Evolutionary conservation across 1,140 invertebrate species (phyloP).

Genomic region (Drosophila baimaii): DNA sequence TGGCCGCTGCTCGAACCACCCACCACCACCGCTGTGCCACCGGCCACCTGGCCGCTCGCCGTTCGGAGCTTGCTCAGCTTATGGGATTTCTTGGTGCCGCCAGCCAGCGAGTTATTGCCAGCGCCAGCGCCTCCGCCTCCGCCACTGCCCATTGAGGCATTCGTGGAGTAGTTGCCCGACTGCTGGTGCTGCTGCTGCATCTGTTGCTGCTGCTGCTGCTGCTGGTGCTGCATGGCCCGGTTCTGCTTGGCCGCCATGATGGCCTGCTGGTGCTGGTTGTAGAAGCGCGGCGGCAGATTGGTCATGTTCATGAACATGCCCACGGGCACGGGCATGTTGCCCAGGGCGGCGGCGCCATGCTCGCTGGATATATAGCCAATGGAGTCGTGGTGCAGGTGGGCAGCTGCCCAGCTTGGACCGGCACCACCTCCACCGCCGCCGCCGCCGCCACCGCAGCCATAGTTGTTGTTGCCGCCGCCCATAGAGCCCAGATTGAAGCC

Average conservation of each 20-base stretch:
- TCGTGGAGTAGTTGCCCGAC: constrained; percentile 4
- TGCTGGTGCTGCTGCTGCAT: constrained; percentile 26
- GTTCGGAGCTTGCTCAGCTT: constrained; percentile 1
- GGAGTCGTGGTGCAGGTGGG: constrained; percentile 91
- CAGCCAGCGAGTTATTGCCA: background rate
- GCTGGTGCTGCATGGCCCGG: constrained; percentile 37
- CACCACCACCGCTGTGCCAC: constrained; percentile 4
- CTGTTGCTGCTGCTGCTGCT: constrained; percentile 4
- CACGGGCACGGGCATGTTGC: constrained; percentile 94
- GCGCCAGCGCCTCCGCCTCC: background rate
- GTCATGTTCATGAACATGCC: constrained; percentile 98
- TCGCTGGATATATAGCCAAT: constrained; percentile 96
- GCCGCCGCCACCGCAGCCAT: constrained; percentile 1
- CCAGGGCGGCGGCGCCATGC: constrained; percentile 90
- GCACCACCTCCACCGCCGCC: background rate
- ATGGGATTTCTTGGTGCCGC: constrained; percentile 47
- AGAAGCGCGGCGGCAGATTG: constrained; percentile 93
- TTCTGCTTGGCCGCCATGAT: constrained; percentile 84
- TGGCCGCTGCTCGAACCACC: background rate
- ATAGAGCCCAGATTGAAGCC: constrained; percentile 53
- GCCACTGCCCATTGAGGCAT: background rate
- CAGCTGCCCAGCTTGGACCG: constrained; percentile 40
- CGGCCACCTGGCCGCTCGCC: background rate
- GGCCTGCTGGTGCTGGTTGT: constrained; percentile 90
- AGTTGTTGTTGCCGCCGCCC: constrained; percentile 34